phyloP scores from a whole-genome alignment of 2,888 invertebrate genomes.

The Idaea straminata region DNA sequence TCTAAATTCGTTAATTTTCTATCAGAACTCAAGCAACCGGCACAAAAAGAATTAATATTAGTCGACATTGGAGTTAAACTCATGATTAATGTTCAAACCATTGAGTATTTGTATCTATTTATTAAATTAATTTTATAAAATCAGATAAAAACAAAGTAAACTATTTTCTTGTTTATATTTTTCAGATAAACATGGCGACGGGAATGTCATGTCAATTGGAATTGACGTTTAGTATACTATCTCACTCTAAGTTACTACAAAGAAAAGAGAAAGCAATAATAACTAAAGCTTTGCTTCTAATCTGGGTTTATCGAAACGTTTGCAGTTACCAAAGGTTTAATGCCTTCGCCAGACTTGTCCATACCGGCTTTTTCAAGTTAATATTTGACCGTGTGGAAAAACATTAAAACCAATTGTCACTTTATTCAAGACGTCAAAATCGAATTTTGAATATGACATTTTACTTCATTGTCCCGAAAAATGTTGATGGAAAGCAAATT shows the following conservation, averaged over 20 bases:
- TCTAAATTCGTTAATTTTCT: conserved; percentile 1
- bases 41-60: neutral
- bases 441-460: neutral
- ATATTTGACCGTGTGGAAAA: neutral
- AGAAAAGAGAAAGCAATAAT: too few species aligned
- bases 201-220: too few species aligned
- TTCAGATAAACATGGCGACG: too few species aligned
- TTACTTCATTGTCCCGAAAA: neutral
- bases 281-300: too few species aligned
- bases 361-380: too few species aligned
- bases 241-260: too few species aligned
- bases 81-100: neutral
- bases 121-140: neutral
- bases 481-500: neutral
- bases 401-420: neutral
- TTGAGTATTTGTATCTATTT: neutral
- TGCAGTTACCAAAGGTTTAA: too few species aligned
- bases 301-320: too few species aligned
- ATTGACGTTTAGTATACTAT: too few species aligned
- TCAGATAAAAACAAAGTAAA: too few species aligned
- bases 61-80: neutral
- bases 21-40: neutral
- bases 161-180: too few species aligned
- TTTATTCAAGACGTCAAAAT: neutral
- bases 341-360: too few species aligned